Percentiles rank a stretch among this genome's conserved stretches.
These are phyloP conservation scores for Drosophila paramelanica DNA, from an alignment of 2,888 invertebrate genomes.

Conservation along the genomic window DNA sequence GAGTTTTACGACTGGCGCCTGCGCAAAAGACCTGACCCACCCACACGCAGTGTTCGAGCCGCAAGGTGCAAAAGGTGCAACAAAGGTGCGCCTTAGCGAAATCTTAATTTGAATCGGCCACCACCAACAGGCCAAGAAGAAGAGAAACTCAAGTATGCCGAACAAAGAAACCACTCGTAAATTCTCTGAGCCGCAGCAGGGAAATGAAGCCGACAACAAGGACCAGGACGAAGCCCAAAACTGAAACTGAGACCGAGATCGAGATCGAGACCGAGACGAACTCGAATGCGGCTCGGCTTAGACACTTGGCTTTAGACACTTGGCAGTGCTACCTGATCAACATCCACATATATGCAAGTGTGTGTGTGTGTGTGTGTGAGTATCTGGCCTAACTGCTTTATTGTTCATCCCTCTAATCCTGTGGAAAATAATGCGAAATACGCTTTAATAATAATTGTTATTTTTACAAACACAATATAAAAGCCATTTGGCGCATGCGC, in stretches of 20 bases:
- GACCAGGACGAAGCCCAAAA: slow-evolving; percentile 10
- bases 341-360: slow-evolving; percentile 3
- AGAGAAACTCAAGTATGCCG: slow-evolving; percentile 45
- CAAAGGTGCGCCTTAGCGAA: slow-evolving; percentile 39
- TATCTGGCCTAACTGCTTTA: slow-evolving; percentile 64
- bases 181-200: slow-evolving; percentile 36
- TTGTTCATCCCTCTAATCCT: slow-evolving; percentile 76
- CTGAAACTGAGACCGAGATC: slow-evolving; percentile 11
- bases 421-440: slow-evolving; percentile 81
- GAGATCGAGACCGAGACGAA: slow-evolving; percentile 19
- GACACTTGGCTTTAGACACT: slow-evolving; percentile 77
- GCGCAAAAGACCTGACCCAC: slow-evolving; percentile 75
- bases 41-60: slow-evolving; percentile 43
- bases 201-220: slow-evolving; percentile 7
- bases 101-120: slow-evolving; percentile 74
- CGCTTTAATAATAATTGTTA: slow-evolving; percentile 80
- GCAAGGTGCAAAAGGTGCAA: slow-evolving; percentile 68
- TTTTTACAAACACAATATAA: slow-evolving; percentile 76
- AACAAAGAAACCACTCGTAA: slow-evolving; percentile 65
- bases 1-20: slow-evolving; percentile 78
- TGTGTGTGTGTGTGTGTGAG: neutral
- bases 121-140: slow-evolving; percentile 19
- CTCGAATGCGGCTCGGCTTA: slow-evolving; percentile 56
- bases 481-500: slow-evolving; percentile 80
- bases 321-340: slow-evolving; percentile 46